Conservation (phyloP, 2,113 vertebrate species). For the Cephalophus harveyi region DNA sequence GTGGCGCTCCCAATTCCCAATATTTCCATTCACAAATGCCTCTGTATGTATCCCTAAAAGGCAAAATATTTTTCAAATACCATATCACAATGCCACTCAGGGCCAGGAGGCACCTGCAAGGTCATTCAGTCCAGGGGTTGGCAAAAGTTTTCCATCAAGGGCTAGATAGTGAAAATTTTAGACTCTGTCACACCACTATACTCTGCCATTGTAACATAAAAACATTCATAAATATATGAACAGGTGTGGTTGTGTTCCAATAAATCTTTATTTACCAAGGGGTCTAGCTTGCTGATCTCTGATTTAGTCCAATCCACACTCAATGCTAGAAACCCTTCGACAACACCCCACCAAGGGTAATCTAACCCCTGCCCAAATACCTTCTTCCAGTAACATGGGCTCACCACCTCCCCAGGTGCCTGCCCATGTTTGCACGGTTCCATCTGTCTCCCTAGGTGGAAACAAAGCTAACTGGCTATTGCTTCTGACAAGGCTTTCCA, state of each 20-base stretch:
- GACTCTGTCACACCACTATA: not conserved
- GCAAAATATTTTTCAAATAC: not conserved
- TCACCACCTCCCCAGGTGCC: not conserved
- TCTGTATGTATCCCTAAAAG: not conserved
- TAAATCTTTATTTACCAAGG: not conserved
- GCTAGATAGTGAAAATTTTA: not conserved
- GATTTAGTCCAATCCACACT: not conserved
- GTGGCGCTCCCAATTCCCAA: not conserved
- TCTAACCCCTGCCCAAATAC: not conserved
- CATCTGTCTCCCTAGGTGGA: not conserved
- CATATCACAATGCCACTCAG: not conserved
- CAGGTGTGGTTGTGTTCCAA: not conserved
- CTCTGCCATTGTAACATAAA: not conserved
- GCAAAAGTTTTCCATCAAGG: conserved; percentile 1
- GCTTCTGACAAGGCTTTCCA: conserved; percentile 47
- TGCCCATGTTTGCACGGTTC: not conserved
- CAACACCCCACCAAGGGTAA: not conserved
- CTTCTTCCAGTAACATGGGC: not conserved
- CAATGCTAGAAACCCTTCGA: not conserved
- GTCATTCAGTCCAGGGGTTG: not conserved
- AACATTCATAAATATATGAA: not conserved
- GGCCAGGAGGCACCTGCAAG: not conserved
- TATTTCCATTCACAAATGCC: not conserved
- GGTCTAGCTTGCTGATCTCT: not conserved
- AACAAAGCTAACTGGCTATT: conserved; percentile 14